Base-by-base conservation (phyloP, 2,797 vertebrate genomes). In the Mus caroli region DNA sequence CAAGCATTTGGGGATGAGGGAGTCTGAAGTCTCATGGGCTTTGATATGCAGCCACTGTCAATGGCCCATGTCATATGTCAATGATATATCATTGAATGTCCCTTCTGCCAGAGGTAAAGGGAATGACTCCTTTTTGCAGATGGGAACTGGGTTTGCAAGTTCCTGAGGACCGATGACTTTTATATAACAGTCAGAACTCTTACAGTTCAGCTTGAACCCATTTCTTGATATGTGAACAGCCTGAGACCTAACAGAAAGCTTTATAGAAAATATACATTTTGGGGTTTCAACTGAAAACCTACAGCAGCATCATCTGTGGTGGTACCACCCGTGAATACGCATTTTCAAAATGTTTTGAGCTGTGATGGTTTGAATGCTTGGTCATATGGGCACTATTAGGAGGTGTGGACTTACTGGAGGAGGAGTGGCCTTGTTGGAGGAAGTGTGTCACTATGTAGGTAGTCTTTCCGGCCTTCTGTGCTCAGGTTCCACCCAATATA, bases 191-290 rank as follows among this genome's bases (percentile, higher is more conserved):
- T 12, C 79, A 37, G 78, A 40, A 58, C 58, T 58, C 12, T 7
- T 58, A 26, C 15, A 15, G 54, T n/a, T 24, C n/a, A 58, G 54
- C 79, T 26, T 82, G 54, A 58, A 13, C 12, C 58, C 34, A 56
- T 56, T 56, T 80, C 78, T 56, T 6, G 20, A 6, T 80, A 37
- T 56, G 54, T 56, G 34, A 37, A 15, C 79, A 82, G 13, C 54
- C n/a, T 40, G 54, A 58, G 12, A 26, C 20, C 54, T 82, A 60
- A 28, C 14, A 40, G 54, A 82, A 94, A 82, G 17, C 26, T 83
- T 62, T 95, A 87, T 67, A 91, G 69, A 91, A 84, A 93, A 9
- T 88, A 19, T 2, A 89, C 26, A 80, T 73, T 82, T 28, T 22
- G 60, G 46, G 9, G 4, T 52, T 93, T 34, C 26, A 78, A 24